Conservation (phyloP, 1,140 invertebrate genomes). For the Parasteatoda tepidariorum region DNA sequence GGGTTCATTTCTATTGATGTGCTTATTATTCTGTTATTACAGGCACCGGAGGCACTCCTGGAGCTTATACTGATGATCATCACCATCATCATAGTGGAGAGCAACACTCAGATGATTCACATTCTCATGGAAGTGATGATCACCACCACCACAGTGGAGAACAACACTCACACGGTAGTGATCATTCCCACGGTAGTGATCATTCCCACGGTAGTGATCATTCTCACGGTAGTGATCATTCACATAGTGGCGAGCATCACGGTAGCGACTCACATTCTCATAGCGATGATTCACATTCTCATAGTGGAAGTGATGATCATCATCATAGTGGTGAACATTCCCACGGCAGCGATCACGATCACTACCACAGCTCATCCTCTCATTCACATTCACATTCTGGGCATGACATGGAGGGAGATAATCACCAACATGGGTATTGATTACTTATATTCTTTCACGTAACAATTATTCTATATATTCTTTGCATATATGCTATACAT, state of each 20-base stretch:
- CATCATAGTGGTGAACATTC: background rate
- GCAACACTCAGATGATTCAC: background rate
- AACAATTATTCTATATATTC: background rate
- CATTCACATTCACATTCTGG: slow-evolving; percentile 11
- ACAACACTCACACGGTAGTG: background rate
- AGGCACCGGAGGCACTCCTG: background rate
- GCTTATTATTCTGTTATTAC: no score
- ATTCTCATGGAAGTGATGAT: slow-evolving; percentile 4
- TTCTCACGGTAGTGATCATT: slow-evolving; percentile 7
- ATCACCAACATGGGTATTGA: background rate
- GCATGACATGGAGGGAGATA: background rate
- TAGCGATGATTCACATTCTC: background rate
- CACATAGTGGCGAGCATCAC: background rate
- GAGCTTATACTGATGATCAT: slow-evolving; percentile 22
- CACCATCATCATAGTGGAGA: slow-evolving; percentile 5
- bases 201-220: slow-evolving; percentile 1
- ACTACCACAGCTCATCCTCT: background rate
- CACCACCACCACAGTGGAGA: slow-evolving; percentile 8
- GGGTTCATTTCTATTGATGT: no score
- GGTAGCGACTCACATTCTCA: slow-evolving; percentile 9
- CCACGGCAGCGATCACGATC: background rate
- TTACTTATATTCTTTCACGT: background rate
- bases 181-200: background rate
- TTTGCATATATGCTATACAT: no score
- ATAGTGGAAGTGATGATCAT: background rate